Conservation (phyloP, 1,140 invertebrate genomes). For the Bombus huntii region DNA sequence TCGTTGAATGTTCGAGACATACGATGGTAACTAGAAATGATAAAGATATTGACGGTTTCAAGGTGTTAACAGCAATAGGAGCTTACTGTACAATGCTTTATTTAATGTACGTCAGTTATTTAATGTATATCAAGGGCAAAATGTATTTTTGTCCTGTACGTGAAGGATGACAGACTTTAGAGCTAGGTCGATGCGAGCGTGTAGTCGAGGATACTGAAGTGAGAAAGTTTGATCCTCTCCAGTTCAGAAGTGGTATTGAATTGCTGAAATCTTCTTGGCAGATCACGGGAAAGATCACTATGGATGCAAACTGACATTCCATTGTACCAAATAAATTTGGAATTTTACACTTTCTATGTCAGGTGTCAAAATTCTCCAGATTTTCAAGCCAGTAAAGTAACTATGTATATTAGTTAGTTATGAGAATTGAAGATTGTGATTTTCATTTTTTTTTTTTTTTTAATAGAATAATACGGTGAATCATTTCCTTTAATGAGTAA, state of each 20-base stretch:
- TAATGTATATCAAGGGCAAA: slow-evolving; percentile 44
- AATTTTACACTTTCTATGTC: not conserved
- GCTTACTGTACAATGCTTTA: not conserved
- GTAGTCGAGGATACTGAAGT: slow-evolving; percentile 28
- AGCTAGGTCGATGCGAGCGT: slow-evolving; percentile 30
- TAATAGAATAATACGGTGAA: too few species aligned
- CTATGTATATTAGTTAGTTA: not conserved
- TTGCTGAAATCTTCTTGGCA: slow-evolving; percentile 25
- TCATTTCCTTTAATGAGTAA: too few species aligned
- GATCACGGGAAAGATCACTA: slow-evolving; percentile 17
- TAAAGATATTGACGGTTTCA: not conserved
- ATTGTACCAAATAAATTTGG: slow-evolving; percentile 36
- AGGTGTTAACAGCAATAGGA: slow-evolving; percentile 7
- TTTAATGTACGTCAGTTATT: slow-evolving; percentile 35
- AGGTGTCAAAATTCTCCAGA: not conserved
- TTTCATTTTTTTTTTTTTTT: not conserved
- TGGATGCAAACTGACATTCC: not conserved
- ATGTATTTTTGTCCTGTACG: slow-evolving; percentile 29
- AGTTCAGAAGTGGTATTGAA: slow-evolving; percentile 34
- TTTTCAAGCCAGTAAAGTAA: too few species aligned
- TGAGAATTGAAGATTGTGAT: not conserved
- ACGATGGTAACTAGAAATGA: not conserved
- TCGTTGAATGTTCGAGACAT: too few species aligned
- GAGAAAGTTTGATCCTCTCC: slow-evolving; percentile 52
- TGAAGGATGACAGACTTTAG: slow-evolving; percentile 21